A percentile compares a stretch with the other conserved stretches of the same genome.
phyloP scores from a whole-genome alignment of 2,888 invertebrate species.

The Dexiosoma caninum region DNA sequence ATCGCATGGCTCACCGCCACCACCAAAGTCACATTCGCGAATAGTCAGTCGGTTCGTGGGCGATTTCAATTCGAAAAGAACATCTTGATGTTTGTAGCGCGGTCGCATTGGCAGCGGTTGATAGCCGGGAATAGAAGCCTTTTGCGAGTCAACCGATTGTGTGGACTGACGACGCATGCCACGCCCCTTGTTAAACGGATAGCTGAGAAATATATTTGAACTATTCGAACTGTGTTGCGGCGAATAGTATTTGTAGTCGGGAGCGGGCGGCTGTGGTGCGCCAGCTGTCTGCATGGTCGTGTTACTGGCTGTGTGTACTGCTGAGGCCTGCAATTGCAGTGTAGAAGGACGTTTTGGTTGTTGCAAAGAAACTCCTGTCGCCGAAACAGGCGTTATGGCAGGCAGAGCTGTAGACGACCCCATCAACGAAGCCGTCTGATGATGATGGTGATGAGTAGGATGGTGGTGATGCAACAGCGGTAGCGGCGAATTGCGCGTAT shows the following conservation, averaged over 20 bases:
- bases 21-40: constrained; percentile 78
- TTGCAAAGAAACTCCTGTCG: constrained; percentile 63
- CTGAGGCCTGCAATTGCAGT: constrained; percentile 70
- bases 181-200: constrained; percentile 77
- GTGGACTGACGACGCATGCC: constrained; percentile 76
- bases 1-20: constrained; percentile 78
- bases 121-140: constrained; percentile 73
- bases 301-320: constrained; percentile 67
- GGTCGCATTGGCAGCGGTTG: constrained; percentile 75
- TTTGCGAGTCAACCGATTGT: constrained; percentile 76
- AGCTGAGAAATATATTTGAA: constrained; percentile 73
- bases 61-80: constrained; percentile 77
- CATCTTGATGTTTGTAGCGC: constrained; percentile 76
- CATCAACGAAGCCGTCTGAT: constrained; percentile 63
- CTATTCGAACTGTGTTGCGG: constrained; percentile 75
- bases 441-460: constrained; percentile 66
- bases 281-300: constrained; percentile 73
- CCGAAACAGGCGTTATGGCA: constrained; percentile 58
- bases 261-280: constrained; percentile 75
- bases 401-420: constrained; percentile 55
- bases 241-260: constrained; percentile 77
- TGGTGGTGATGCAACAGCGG: constrained; percentile 76
- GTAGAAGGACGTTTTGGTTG: constrained; percentile 72
- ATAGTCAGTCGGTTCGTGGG: constrained; percentile 77
- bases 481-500: constrained; percentile 75